Conservation (phyloP, 2,888 invertebrate genomes). For the Dyspetes luteomarginatus region DNA sequence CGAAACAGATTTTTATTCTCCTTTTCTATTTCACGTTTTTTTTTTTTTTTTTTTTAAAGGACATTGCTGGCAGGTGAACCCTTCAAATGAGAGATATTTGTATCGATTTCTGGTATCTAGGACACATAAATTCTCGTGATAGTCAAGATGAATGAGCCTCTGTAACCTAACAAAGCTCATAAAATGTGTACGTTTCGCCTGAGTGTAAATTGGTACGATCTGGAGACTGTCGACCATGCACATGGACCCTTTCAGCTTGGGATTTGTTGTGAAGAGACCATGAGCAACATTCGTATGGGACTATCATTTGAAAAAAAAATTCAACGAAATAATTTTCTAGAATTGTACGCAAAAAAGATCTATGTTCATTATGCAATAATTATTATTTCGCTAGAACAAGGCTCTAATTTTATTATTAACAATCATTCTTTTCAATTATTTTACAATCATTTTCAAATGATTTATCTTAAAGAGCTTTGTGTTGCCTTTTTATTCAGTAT, state of each 20-base stretch:
- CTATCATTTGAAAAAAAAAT: no score
- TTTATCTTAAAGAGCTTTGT: no score
- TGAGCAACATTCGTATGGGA: no score
- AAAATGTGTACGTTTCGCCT: neutral
- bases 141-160: neutral
- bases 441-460: no score
- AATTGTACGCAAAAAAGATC: neutral
- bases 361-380: neutral
- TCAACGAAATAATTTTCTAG: neutral
- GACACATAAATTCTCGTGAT: neutral
- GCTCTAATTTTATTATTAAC: no score
- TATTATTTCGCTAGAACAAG: neutral
- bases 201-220: neutral
- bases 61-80: neutral
- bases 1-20: conserved; percentile 51
- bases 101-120: neutral
- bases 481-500: no score
- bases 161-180: neutral
- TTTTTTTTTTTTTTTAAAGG: neutral
- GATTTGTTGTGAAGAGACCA: no score
- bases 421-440: no score
- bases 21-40: neutral
- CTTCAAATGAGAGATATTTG: neutral
- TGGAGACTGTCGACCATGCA: no score
- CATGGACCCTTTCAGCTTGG: no score